phyloP scores from a whole-genome alignment of 2,888 invertebrate species.

The Hoplodrina ambigua region DNA sequence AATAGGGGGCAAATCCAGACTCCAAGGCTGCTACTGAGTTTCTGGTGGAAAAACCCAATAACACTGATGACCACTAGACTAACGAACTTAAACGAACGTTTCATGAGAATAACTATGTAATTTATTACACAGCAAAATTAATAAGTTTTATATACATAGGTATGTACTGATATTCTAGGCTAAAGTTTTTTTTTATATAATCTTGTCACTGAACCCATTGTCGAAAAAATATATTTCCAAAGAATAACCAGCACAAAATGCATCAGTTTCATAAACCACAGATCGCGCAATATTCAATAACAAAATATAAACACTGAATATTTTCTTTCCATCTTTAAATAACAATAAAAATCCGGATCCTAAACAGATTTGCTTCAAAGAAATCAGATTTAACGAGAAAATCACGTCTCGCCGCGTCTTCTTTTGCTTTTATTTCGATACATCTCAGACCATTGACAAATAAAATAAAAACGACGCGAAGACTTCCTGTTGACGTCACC shows the following conservation, averaged over 20 bases:
- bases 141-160: too few species aligned
- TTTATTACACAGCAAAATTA: too few species aligned
- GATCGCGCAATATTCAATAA: not conserved
- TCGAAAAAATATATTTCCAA: too few species aligned
- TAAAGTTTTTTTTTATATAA: too few species aligned
- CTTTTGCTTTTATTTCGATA: slow-evolving; percentile 22
- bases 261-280: not conserved
- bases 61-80: too few species aligned
- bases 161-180: too few species aligned
- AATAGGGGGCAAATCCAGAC: too few species aligned
- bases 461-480: slow-evolving; percentile 25
- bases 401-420: slow-evolving; percentile 2
- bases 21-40: too few species aligned
- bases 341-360: slow-evolving; percentile 2
- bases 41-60: too few species aligned
- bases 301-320: not conserved
- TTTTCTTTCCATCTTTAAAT: slow-evolving; percentile 3
- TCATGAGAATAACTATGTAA: too few species aligned
- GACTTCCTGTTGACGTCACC: slow-evolving; percentile 32
- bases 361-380: slow-evolving; percentile 24
- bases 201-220: too few species aligned
- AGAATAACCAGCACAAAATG: not conserved
- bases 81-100: too few species aligned
- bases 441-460: slow-evolving; percentile 15
- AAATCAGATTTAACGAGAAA: slow-evolving; percentile 27